Evolutionary conservation across 1,140 invertebrate species (phyloP).

Genomic region (Plodia interpunctella): DNA sequence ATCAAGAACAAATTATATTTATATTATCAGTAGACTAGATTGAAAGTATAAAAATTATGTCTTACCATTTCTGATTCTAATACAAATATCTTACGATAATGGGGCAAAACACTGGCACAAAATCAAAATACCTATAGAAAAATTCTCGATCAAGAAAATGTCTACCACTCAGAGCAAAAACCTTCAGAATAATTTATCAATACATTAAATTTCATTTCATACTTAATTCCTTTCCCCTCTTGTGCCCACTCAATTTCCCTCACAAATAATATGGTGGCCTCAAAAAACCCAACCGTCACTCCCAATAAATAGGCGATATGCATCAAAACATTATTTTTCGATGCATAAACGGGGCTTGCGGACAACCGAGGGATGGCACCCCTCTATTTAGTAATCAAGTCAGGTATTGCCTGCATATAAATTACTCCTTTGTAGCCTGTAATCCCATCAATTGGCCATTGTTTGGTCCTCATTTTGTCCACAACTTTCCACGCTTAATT

Average conservation of each 20-base stretch:
- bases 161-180: background rate
- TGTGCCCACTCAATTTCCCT: slow-evolving; percentile 28
- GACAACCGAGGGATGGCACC: slow-evolving; percentile 24
- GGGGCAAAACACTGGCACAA: too few relatives aligned
- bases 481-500: slow-evolving; percentile 7
- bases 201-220: slow-evolving; percentile 11
- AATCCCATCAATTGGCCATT: slow-evolving; percentile 44
- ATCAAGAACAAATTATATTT: too few relatives aligned
- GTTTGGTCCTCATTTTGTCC: slow-evolving; percentile 30
- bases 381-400: slow-evolving; percentile 60
- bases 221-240: slow-evolving; percentile 21
- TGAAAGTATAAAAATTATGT: too few relatives aligned
- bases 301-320: slow-evolving; percentile 36
- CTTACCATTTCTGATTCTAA: too few relatives aligned
- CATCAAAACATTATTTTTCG: slow-evolving; percentile 37
- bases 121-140: too few relatives aligned
- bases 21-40: too few relatives aligned
- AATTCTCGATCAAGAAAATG: background rate
- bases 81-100: too few relatives aligned
- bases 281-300: slow-evolving; percentile 28
- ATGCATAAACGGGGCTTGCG: slow-evolving; percentile 35
- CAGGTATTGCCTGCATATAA: slow-evolving; percentile 67
- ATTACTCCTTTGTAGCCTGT: slow-evolving; percentile 58
- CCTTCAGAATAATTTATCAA: slow-evolving; percentile 1
- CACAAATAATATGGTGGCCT: slow-evolving; percentile 17